Conservation (phyloP, 2,888 invertebrate genomes). For the Unio pictorum region DNA sequence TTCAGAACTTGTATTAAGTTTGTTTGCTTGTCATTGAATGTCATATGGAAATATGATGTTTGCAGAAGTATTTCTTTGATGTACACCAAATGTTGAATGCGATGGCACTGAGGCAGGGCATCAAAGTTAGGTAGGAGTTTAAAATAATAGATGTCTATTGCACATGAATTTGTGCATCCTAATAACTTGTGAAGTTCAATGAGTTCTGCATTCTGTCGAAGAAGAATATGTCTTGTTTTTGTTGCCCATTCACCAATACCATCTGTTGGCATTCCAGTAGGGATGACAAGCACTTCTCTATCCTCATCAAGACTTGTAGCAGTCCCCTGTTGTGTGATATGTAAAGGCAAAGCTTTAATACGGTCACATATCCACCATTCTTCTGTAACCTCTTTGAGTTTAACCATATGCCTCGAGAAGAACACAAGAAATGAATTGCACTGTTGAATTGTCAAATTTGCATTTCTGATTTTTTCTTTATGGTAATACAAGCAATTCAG, state of each 20-base stretch:
- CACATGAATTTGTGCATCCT: neutral
- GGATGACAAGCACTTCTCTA: conserved; percentile 16
- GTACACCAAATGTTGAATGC: conserved; percentile 8
- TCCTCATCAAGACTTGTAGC: conserved; percentile 2
- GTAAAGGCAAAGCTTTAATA: conserved; percentile 11
- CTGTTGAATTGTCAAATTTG: neutral
- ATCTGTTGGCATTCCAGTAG: conserved; percentile 16
- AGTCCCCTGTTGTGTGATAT: conserved; percentile 6
- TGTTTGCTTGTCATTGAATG: neutral
- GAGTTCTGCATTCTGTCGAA: conserved; percentile 8
- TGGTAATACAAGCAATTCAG: conserved; percentile 7
- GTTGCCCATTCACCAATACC: conserved; percentile 26
- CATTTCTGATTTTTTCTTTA: neutral
- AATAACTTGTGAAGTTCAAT: conserved; percentile 2
- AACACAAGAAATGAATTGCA: neutral
- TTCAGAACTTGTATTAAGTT: conserved; percentile 5
- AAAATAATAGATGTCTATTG: conserved; percentile 2
- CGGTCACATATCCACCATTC: neutral
- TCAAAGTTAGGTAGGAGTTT: conserved; percentile 9
- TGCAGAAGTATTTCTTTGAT: neutral
- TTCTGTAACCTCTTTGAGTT: neutral
- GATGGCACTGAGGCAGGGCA: neutral
- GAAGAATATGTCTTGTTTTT: conserved; percentile 7
- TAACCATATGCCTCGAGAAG: neutral
- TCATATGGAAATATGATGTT: too few relatives aligned